These are phyloP conservation scores for Phymorhynchus buccinoides DNA, from an alignment of 1,140 invertebrate species.

Conservation along the genomic window DNA sequence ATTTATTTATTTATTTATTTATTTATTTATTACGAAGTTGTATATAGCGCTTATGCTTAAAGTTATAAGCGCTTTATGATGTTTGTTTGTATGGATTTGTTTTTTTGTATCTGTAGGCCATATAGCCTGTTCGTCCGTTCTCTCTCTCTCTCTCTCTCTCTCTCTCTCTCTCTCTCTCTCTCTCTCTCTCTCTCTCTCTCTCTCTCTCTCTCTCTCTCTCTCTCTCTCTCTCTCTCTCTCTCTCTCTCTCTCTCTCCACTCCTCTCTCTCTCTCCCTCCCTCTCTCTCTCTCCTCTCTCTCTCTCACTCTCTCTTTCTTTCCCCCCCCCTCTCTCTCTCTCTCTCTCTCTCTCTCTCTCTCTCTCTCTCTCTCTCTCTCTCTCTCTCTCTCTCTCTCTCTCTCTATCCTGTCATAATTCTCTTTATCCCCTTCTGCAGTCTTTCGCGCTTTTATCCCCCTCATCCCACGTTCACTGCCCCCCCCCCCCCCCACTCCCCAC, in stretches of 20 bases:
- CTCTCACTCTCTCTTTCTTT: slow-evolving; percentile 5
- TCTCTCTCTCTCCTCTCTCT: neutral
- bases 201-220: slow-evolving; percentile 22
- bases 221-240: slow-evolving; percentile 16
- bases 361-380: neutral
- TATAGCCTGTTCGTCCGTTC: no score
- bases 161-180: neutral
- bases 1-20: no score
- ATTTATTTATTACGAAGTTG: no score
- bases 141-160: neutral
- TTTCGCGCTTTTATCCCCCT: no score
- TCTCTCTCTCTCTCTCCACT: neutral
- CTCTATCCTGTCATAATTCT: neutral
- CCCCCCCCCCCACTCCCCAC: neutral
- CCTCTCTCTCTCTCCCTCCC: neutral
- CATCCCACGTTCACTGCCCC: neutral
- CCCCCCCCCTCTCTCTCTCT: neutral
- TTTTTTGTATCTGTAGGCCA: no score
- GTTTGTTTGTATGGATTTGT: no score
- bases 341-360: neutral
- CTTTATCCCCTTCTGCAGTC: neutral
- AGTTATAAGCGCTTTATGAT: no score
- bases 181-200: slow-evolving; percentile 3
- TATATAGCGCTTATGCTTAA: no score
- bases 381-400: neutral